Evolutionary conservation across 2,113 vertebrate species (phyloP).

Genomic region (Miniopterus natalensis): DNA sequence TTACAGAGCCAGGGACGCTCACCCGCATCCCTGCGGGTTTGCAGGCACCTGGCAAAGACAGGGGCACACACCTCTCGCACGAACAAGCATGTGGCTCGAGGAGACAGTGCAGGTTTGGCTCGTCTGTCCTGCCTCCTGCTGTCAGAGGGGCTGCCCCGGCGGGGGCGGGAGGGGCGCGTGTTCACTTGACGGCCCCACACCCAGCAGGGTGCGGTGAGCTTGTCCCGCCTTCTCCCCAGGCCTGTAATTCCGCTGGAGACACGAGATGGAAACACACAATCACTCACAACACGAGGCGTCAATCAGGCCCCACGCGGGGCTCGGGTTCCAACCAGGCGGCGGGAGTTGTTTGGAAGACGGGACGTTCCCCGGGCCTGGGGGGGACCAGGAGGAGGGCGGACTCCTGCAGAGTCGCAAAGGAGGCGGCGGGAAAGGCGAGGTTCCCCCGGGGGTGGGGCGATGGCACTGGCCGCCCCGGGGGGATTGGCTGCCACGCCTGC

Average conservation of each 20-base stretch:
- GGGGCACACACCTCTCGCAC: too few species aligned
- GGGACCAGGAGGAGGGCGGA: neutral
- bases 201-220: too few species aligned
- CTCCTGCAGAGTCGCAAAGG: neutral
- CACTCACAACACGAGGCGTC: rapidly evolving
- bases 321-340: neutral
- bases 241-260: rapidly evolving
- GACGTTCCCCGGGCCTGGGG: rapidly evolving
- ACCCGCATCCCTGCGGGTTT: rapidly evolving
- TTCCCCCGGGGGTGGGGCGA: neutral
- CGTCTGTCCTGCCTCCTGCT: rapidly evolving
- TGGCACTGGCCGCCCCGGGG: too few species aligned
- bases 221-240: neutral
- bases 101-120: rapidly evolving
- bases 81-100: too few species aligned
- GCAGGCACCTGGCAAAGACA: neutral
- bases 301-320: rapidly evolving
- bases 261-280: neutral
- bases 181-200: too few species aligned
- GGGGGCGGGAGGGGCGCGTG: neutral
- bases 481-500: rapidly evolving
- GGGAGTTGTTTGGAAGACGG: neutral
- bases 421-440: neutral
- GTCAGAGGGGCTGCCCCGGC: too few species aligned
- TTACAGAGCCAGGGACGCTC: rapidly evolving